These are phyloP conservation scores for Ibycter americanus DNA, from an alignment of 2,797 vertebrate species.

Conservation along the genomic window DNA sequence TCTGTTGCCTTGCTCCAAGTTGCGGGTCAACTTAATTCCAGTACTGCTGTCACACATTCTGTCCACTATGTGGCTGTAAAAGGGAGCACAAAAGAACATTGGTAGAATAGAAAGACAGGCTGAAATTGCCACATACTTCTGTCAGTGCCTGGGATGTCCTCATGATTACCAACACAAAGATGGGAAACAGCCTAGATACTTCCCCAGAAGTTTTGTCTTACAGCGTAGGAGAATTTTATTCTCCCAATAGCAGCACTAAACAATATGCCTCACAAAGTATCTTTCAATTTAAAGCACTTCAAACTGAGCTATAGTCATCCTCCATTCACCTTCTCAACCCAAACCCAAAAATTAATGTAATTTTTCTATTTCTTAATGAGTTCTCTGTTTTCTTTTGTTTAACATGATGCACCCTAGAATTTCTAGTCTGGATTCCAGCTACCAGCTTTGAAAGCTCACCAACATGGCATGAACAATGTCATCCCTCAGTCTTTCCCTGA, in stretches of 20 bases:
- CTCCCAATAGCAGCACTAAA: background rate
- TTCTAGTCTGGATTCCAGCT: background rate
- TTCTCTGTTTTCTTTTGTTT: background rate
- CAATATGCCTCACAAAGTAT: background rate
- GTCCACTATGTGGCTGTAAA: slow-evolving; percentile 86
- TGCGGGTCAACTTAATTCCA: slow-evolving; percentile 86
- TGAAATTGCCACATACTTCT: background rate
- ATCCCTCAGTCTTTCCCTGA: fast-evolving
- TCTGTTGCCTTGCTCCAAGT: slow-evolving; percentile 87
- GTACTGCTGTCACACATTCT: slow-evolving; percentile 87
- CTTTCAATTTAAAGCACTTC: background rate
- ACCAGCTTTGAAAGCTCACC: background rate
- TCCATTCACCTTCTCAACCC: background rate
- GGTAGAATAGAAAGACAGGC: background rate
- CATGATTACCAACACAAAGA: background rate
- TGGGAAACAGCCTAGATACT: background rate
- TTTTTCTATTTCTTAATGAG: background rate
- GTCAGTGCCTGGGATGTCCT: background rate
- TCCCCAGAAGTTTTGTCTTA: background rate
- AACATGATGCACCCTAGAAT: background rate
- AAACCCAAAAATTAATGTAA: background rate
- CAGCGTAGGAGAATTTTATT: background rate
- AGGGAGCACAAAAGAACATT: background rate
- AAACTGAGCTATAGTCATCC: background rate
- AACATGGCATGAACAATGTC: background rate